phyloP scores from a whole-genome alignment of 2,888 invertebrate species.

The Netelia fuscicornis region DNA sequence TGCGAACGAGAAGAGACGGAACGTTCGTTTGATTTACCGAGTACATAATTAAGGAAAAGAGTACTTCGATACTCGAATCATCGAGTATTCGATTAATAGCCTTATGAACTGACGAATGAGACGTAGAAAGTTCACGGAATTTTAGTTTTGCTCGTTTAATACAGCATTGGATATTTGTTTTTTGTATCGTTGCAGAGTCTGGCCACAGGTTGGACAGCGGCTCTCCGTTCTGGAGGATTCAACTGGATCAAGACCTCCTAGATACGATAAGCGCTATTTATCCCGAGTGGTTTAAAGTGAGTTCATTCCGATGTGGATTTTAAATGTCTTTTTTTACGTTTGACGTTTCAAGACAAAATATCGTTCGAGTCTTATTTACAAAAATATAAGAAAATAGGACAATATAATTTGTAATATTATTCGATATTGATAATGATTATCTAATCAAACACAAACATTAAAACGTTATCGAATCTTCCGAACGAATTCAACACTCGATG shows the following conservation, averaged over 20 bases:
- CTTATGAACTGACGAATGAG: slow-evolving; percentile 37
- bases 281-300: slow-evolving; percentile 95
- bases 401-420: neutral
- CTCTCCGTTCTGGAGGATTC: slow-evolving; percentile 95
- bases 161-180: slow-evolving; percentile 55
- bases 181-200: slow-evolving; percentile 88
- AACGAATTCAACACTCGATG: neutral
- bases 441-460: neutral
- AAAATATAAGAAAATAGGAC: neutral
- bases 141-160: slow-evolving; percentile 22
- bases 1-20: neutral
- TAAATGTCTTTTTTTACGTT: neutral
- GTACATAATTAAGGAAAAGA: slow-evolving; percentile 11
- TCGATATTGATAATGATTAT: slow-evolving; percentile 5
- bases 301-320: slow-evolving; percentile 45
- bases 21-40: slow-evolving; percentile 42
- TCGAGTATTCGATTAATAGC: slow-evolving; percentile 44
- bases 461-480: neutral
- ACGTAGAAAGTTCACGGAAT: slow-evolving; percentile 20
- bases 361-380: neutral
- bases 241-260: slow-evolving; percentile 96
- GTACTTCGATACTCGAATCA: neutral
- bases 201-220: slow-evolving; percentile 89
- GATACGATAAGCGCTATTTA: slow-evolving; percentile 96
- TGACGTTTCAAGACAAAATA: neutral